phyloP scores from a whole-genome alignment of 2,113 vertebrate species.

The Semicossyphus pulcher region DNA sequence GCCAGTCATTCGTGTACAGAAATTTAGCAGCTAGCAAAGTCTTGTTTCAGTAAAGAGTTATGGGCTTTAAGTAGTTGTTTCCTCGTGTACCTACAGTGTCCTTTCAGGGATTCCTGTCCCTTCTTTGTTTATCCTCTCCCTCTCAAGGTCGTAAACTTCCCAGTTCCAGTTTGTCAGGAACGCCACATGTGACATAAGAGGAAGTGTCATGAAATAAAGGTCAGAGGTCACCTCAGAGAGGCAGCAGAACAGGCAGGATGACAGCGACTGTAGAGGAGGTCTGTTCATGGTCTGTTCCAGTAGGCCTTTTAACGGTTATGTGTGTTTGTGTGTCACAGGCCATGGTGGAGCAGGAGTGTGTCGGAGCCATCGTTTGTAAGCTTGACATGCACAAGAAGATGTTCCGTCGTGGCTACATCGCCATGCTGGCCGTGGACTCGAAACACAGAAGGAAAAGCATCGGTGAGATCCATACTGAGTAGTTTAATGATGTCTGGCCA shows the following conservation, averaged over 20 bases:
- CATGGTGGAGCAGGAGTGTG: slow-evolving; percentile 98
- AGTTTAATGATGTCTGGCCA: no score
- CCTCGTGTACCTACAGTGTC: not conserved
- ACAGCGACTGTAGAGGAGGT: slow-evolving; percentile 13
- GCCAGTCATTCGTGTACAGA: not conserved
- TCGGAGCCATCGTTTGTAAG: slow-evolving; percentile 99
- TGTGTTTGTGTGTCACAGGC: slow-evolving; percentile 84
- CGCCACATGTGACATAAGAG: slow-evolving; percentile 40
- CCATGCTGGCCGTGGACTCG: slow-evolving; percentile 99
- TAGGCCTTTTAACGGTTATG: not conserved
- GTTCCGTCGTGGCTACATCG: slow-evolving; percentile 99
- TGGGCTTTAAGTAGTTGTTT: not conserved
- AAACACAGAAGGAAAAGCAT: slow-evolving; percentile 99
- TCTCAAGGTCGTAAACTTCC: slow-evolving; percentile 38
- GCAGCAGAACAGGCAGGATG: slow-evolving; percentile 29
- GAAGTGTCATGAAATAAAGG: slow-evolving; percentile 45
- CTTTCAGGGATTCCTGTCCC: not conserved
- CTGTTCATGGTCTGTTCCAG: not conserved
- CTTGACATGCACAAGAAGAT: slow-evolving; percentile 99
- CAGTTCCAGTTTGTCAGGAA: slow-evolving; percentile 37
- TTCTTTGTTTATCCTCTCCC: slow-evolving; percentile 14
- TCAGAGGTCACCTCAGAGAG: slow-evolving; percentile 49
- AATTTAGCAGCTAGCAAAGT: not conserved
- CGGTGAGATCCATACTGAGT: no score
- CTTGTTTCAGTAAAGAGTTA: not conserved